These are phyloP conservation scores for Ips nitidus DNA, from an alignment of 1,140 invertebrate genomes.

Conservation along the genomic window DNA sequence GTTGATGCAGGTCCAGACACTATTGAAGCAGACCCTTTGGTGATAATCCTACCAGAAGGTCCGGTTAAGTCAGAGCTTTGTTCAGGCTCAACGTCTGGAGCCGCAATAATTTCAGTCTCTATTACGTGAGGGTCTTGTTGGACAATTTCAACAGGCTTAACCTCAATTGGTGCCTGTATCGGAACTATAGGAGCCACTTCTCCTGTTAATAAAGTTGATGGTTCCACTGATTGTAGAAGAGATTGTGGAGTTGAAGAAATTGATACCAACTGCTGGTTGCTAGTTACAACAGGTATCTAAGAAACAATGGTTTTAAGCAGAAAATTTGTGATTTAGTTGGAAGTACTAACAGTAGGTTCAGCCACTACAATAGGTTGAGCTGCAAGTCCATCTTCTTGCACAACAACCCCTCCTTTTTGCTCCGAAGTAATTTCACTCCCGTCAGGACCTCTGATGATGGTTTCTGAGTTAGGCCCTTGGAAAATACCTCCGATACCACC, in stretches of 20 bases:
- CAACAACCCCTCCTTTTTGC: conserved; percentile 40
- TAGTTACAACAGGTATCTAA: too few relatives aligned
- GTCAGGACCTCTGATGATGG: conserved; percentile 48
- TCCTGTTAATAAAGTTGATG: conserved; percentile 1
- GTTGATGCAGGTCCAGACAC: conserved; percentile 47
- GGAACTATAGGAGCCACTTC: neutral
- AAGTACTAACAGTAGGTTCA: conserved; percentile 20
- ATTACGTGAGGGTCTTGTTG: conserved; percentile 39
- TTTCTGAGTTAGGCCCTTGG: conserved; percentile 46
- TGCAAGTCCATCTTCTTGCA: conserved; percentile 22
- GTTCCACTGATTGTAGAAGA: neutral
- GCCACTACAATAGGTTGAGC: conserved; percentile 40
- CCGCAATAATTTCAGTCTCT: conserved; percentile 40
- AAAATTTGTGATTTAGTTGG: neutral
- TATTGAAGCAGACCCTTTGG: conserved; percentile 43
- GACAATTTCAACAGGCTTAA: conserved; percentile 29
- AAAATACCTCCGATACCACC: conserved; percentile 46
- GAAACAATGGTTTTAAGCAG: neutral
- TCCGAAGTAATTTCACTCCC: conserved; percentile 45
- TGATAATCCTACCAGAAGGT: conserved; percentile 46
- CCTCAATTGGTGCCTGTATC: conserved; percentile 3
- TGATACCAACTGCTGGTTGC: neutral
- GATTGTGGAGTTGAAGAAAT: neutral
- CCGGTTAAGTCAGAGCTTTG: conserved; percentile 44
- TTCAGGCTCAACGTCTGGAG: conserved; percentile 40